These are phyloP conservation scores for Thelohanellus kitauei DNA, from an alignment of 30 jellyfish, hydroid and myxozoan genomes.

Conservation along the genomic window DNA sequence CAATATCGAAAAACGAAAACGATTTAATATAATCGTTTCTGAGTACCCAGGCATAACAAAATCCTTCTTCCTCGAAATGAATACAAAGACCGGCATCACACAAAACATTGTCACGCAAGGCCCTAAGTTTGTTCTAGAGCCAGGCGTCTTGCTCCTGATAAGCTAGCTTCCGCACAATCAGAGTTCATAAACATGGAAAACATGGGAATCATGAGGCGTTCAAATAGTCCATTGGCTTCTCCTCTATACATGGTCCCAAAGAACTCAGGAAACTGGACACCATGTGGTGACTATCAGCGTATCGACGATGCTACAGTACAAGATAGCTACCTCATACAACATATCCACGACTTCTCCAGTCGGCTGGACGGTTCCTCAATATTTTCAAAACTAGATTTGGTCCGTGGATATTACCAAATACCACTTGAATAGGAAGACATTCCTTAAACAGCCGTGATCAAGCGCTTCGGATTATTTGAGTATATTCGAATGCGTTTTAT, in stretches of 20 bases:
- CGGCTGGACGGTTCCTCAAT: neutral
- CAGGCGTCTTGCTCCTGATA: slow-evolving; percentile 17
- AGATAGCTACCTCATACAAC: neutral
- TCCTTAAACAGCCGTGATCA: too few relatives aligned
- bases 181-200: slow-evolving; percentile 14
- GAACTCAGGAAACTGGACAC: slow-evolving; percentile 2
- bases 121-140: slow-evolving; percentile 10
- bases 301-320: neutral
- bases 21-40: slow-evolving; percentile 1
- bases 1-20: too few relatives aligned
- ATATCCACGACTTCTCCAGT: slow-evolving; percentile 1
- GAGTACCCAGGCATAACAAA: slow-evolving; percentile 4
- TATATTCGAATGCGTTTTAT: too few relatives aligned
- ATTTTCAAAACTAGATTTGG: neutral
- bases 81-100: slow-evolving; percentile 6
- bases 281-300: slow-evolving; percentile 3
- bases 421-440: too few relatives aligned
- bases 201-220: slow-evolving; percentile 19
- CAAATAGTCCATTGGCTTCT: slow-evolving; percentile 14
- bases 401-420: slow-evolving; percentile 1
- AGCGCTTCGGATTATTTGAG: too few relatives aligned
- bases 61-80: slow-evolving; percentile 7
- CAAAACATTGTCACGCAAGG: slow-evolving; percentile 18
- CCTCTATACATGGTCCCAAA: too few relatives aligned
- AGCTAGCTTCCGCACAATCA: slow-evolving; percentile 5